Percentiles rank a stretch among this genome's conserved stretches.
phyloP scores from a whole-genome alignment of 2,113 vertebrate genomes.

The Psittacus erithacus region DNA sequence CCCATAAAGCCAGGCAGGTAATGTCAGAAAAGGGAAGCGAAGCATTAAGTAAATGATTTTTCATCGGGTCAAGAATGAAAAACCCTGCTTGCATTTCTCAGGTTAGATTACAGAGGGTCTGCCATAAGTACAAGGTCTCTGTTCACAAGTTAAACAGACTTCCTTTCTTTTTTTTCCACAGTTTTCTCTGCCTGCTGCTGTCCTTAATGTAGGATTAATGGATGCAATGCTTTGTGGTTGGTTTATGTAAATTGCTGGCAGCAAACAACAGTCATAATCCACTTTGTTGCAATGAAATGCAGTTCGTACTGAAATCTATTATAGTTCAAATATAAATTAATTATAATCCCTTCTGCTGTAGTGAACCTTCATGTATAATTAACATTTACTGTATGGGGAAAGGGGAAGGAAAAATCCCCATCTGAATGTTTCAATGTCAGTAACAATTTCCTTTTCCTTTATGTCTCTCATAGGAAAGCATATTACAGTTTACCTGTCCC shows the following conservation, averaged over 20 bases:
- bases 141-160: background rate
- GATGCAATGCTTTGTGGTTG: background rate
- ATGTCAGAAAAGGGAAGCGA: background rate
- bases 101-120: background rate
- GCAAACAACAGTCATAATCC: constrained; percentile 25
- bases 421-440: background rate
- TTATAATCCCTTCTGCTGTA: constrained; percentile 75
- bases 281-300: constrained; percentile 67
- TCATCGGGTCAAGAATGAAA: background rate
- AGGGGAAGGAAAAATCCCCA: background rate
- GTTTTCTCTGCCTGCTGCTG: constrained; percentile 1
- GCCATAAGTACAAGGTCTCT: background rate
- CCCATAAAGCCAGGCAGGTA: background rate
- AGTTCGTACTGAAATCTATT: constrained; percentile 71
- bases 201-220: background rate
- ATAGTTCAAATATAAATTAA: constrained; percentile 75
- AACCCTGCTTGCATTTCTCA: background rate
- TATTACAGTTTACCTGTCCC: constrained; percentile 22
- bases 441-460: background rate
- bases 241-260: constrained; percentile 47
- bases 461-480: background rate
- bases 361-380: constrained; percentile 74
- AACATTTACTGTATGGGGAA: constrained; percentile 41
- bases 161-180: background rate
- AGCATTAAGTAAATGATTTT: background rate